phyloP scores from a whole-genome alignment of 2,113 vertebrate genomes.

The Tympanuchus pallidicinctus region DNA sequence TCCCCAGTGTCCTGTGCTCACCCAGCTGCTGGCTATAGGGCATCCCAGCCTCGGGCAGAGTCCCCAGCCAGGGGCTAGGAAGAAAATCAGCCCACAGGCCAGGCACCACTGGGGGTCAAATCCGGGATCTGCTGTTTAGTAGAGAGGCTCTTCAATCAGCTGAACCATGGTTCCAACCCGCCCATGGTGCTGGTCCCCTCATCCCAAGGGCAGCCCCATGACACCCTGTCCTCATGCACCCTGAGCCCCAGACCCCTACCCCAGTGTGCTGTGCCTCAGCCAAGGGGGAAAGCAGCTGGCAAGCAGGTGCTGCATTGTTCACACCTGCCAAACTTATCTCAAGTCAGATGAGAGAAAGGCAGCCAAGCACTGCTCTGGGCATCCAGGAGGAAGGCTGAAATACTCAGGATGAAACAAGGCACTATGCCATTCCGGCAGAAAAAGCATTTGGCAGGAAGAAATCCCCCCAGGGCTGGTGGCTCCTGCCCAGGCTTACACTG shows the following conservation, averaged over 20 bases:
- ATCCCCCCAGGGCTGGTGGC: not conserved
- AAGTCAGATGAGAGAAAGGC: not conserved
- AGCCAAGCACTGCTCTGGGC: not conserved
- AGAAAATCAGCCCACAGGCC: not conserved
- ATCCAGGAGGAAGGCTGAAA: not conserved
- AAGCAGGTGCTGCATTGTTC: not conserved
- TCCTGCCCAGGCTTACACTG: not conserved
- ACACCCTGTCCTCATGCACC: not conserved
- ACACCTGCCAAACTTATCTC: not conserved
- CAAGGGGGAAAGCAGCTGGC: not conserved
- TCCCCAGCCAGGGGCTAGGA: accelerated
- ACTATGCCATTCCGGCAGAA: not conserved
- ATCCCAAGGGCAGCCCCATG: not conserved
- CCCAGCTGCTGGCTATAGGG: not conserved
- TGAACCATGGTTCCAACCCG: slow-evolving; percentile 78
- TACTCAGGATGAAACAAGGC: not conserved
- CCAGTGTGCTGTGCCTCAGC: not conserved
- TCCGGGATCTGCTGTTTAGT: slow-evolving; percentile 91
- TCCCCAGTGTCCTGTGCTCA: not conserved
- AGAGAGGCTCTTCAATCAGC: slow-evolving; percentile 88
- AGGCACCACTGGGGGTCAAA: slow-evolving; percentile 91
- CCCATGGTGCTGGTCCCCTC: not conserved
- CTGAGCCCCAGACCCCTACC: too few relatives aligned
- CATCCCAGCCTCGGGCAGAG: not conserved
- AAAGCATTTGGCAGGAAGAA: not conserved